phyloP scores from a whole-genome alignment of 2,888 invertebrate species.

The Trissonchulus latispiculum region DNA sequence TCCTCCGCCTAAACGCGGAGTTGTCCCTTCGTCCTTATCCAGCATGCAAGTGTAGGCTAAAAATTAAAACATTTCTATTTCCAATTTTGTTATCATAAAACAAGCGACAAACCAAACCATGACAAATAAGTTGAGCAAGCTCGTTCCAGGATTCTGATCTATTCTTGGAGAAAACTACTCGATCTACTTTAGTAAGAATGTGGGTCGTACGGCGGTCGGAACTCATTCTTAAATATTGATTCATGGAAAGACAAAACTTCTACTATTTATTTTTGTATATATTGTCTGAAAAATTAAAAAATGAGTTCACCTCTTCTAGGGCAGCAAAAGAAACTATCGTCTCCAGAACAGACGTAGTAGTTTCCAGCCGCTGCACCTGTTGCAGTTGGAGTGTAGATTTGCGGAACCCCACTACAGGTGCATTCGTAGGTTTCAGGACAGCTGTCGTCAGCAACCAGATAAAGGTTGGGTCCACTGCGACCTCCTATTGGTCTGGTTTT shows the following conservation, averaged over 20 bases:
- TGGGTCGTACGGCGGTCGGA: no score
- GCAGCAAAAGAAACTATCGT: neutral
- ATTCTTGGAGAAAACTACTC: no score
- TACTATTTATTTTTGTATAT: no score
- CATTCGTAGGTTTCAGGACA: neutral
- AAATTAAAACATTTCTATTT: neutral
- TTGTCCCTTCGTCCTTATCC: neutral
- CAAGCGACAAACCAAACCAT: no score
- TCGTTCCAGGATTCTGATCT: no score
- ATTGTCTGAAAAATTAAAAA: no score
- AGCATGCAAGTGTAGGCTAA: neutral
- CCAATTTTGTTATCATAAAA: no score
- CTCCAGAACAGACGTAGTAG: conserved; percentile 24
- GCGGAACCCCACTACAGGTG: neutral
- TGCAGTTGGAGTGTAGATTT: neutral
- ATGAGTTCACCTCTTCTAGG: neutral
- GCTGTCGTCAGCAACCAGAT: neutral
- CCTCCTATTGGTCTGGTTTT: no score
- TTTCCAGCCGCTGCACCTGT: neutral
- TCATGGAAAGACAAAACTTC: no score
- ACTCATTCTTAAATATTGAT: no score
- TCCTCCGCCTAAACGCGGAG: neutral
- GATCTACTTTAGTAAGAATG: no score
- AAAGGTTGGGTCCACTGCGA: neutral
- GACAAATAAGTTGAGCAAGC: no score